These are phyloP conservation scores for Muscicapa striata DNA, from an alignment of 2,797 vertebrate genomes.

Conservation along the genomic window DNA sequence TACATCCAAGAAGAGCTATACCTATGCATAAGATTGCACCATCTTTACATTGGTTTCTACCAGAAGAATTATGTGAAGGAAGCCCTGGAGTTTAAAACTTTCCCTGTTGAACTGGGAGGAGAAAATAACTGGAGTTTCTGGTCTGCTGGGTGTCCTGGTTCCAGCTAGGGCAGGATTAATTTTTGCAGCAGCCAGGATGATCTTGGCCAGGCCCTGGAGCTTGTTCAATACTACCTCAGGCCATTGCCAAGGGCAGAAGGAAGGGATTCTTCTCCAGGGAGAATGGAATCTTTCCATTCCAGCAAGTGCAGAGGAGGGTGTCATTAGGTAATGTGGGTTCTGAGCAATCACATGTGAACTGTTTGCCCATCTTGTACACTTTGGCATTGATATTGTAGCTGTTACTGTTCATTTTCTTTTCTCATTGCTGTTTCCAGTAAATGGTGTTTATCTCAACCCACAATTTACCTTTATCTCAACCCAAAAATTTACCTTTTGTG, in stretches of 20 bases:
- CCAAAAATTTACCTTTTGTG: fast-evolving
- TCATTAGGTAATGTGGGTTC: not conserved
- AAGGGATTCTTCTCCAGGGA: not conserved
- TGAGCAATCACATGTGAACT: not conserved
- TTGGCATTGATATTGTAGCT: not conserved
- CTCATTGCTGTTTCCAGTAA: not conserved
- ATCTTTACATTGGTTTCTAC: not conserved
- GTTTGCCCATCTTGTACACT: not conserved
- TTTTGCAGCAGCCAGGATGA: not conserved
- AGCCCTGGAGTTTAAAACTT: not conserved
- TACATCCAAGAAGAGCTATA: not conserved
- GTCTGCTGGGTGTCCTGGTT: not conserved
- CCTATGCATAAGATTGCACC: not conserved
- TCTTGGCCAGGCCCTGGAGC: not conserved
- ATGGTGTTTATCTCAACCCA: not conserved
- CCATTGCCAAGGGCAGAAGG: not conserved
- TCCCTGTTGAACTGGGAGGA: not conserved
- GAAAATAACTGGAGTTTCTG: not conserved
- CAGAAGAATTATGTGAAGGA: not conserved
- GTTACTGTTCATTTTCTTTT: not conserved
- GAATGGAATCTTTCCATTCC: not conserved
- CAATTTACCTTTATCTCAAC: not conserved
- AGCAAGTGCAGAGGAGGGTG: no score
- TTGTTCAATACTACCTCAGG: not conserved
- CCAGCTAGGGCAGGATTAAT: not conserved